Evolutionary conservation across 2,113 vertebrate genomes (phyloP), one percentile per base, ranked within the genome.

Genomic region (Gobius niger): DNA sequence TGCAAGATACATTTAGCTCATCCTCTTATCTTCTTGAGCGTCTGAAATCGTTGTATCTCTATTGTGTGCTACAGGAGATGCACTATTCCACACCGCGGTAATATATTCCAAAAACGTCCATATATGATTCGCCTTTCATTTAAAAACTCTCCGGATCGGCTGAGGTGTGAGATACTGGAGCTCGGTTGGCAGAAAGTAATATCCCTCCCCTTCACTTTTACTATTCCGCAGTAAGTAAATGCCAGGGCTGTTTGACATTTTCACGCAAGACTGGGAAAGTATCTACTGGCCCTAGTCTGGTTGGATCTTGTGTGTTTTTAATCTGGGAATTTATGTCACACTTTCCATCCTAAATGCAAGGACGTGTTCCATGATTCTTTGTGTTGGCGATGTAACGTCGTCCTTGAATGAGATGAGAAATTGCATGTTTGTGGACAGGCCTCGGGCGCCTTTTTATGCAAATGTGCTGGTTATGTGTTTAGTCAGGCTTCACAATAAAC

Each of bases 401-500:
- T 81, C 81, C 76, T 82, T 83, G 72, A 69, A 70, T 56, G 67
- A 64, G 44, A 78, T 69, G 63, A 15, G 78, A 69, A 73, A 81
- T 15, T n/a, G 66, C 72, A 12, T 77, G 13, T 81, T 83, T 52
- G 67, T 66, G 51, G 11, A 40, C 74, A 1, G 70, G 50, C 68
- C 73, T 60, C 14, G n/a, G 53, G 77, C 59, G 62, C 44, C 63
- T 75, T 50, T 67, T 41, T 73, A 78, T 73, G 44, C 75, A 70
- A 81, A 81, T 24, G 1, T 47, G 49, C 40, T 34, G 51, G 18
- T 44, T 1, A 44, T 61, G 40, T 79, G 24, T 76, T 77, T 64
- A 68, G 63, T 18, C 24, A 72, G 10, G 40, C 46, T 68, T 70
- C 41, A 65, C 65, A 47, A 82, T 46, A 44, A 63, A 18, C 61